A percentile compares a stretch with the other conserved stretches of the same genome.
phyloP scores from a whole-genome alignment of 2,888 invertebrate species.

The Amiota communis region DNA sequence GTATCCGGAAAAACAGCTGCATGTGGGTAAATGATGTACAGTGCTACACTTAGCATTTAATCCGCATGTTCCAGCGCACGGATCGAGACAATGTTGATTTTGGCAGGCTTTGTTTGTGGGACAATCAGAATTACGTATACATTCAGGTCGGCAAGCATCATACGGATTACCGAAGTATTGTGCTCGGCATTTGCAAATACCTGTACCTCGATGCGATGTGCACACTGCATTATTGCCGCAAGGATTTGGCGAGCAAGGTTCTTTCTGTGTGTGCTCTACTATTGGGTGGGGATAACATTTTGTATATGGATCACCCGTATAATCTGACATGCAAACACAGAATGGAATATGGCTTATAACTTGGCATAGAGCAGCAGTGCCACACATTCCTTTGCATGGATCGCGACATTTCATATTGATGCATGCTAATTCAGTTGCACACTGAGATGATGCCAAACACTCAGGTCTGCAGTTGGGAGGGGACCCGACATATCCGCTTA shows the following conservation, averaged over 20 bases:
- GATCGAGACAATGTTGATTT: slow-evolving; percentile 81
- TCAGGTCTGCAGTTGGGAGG: slow-evolving; percentile 86
- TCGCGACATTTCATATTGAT: slow-evolving; percentile 84
- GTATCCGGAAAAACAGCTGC: slow-evolving; percentile 78
- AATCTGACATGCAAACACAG: slow-evolving; percentile 75
- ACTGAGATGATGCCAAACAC: slow-evolving; percentile 83
- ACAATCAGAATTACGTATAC: slow-evolving; percentile 82
- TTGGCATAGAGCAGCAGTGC: slow-evolving; percentile 81
- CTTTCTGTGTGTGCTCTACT: slow-evolving; percentile 65
- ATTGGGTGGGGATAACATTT: slow-evolving; percentile 73
- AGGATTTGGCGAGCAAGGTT: slow-evolving; percentile 79
- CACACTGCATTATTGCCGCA: slow-evolving; percentile 80
- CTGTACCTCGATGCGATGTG: slow-evolving; percentile 71
- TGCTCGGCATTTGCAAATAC: slow-evolving; percentile 80
- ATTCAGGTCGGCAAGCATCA: slow-evolving; percentile 83
- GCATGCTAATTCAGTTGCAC: slow-evolving; percentile 82
- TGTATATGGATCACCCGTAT: slow-evolving; percentile 78
- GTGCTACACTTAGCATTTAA: slow-evolving; percentile 83
- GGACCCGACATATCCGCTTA: slow-evolving; percentile 80
- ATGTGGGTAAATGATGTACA: slow-evolving; percentile 85
- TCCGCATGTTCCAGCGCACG: slow-evolving; percentile 87
- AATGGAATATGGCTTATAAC: slow-evolving; percentile 85
- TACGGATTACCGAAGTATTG: slow-evolving; percentile 81
- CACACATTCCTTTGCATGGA: slow-evolving; percentile 86
- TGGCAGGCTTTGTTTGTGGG: slow-evolving; percentile 81